phyloP scores from a whole-genome alignment of 53 echinoderm and acorn worm species.

The Antedon mediterranea region DNA sequence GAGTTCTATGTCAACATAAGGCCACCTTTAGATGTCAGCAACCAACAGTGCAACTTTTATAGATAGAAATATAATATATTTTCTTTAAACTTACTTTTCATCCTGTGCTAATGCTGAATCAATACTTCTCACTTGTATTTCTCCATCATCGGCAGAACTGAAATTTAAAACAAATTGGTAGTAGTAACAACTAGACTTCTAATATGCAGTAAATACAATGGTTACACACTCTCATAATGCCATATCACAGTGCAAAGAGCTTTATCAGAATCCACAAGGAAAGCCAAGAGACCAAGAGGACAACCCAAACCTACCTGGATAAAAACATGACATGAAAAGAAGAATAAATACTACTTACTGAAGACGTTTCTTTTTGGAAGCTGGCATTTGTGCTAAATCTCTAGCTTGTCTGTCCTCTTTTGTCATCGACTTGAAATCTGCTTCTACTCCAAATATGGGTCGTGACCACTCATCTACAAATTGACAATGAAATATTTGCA shows the following conservation, averaged over 20 bases:
- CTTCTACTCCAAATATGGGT: constrained; percentile 94
- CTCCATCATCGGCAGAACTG: background rate
- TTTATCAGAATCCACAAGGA: background rate
- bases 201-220: no score
- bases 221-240: no score
- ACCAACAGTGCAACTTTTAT: no score
- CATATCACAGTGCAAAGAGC: no score
- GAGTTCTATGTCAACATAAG: no score
- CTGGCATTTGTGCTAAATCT: constrained; percentile 64
- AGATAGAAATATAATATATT: no score
- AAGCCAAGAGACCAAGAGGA: background rate
- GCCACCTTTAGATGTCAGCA: no score
- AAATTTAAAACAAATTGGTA: no score
- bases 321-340: no score
- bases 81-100: constrained; percentile 63
- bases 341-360: constrained; percentile 36
- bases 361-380: constrained; percentile 59
- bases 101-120: constrained; percentile 63
- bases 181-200: no score
- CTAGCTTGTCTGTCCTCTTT: constrained; percentile 86
- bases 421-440: constrained; percentile 82
- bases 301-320: background rate
- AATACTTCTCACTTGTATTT: constrained; percentile 17
- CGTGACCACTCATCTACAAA: constrained; percentile 84
- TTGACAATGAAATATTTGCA: no score